Evolutionary conservation across 2,113 vertebrate species (phyloP), one percentile per base, ranked within the genome.

Genomic region (Neoarius graeffei): DNA sequence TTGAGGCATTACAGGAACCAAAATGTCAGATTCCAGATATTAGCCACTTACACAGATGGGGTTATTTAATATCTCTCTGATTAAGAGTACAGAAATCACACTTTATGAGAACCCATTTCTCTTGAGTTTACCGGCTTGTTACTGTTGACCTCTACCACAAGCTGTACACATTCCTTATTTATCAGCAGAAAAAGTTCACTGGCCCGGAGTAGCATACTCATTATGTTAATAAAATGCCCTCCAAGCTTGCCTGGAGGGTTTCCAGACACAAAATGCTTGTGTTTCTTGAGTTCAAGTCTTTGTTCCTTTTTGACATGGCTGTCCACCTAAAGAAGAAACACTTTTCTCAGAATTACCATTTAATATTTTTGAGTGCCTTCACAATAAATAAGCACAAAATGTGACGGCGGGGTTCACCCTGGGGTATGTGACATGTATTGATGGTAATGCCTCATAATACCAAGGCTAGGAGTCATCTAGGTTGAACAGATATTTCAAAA

Each of bases 161-260:
- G 81, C 83, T 74, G 86, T 59, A 87, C 59, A 71, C 9, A 19
- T 71, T 50, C 69, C 56, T 56, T 66, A 42, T 88, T 90, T 89
- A 88, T 85, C 87, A 85, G 85, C 57, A 60, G 67, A 57, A 81
- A 81, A 85, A 74, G 82, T 88, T 84, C 84, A 89, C 74, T 88
- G 85, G 74, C 80, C 79, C 59, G 81, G 84, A 86, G 85, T 67
- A 85, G 83, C 59, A 85, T 54, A 27, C 30, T 90, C 80, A 85
- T 85, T 87, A 88, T 86, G 59, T 87, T 85, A 88, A 89, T 90
- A 88, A 90, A 91, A 90, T 84, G 88, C 85, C 74, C 85, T 27
- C 85, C 84, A 83, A 88, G 80, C 73, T 89, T 80, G 73, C 66
- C 88, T 86, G 88, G 85, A 89, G 35, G 74, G 59, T 30, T 13